phyloP scores from a whole-genome alignment of 2,888 invertebrate species.

The Suillia variegata region DNA sequence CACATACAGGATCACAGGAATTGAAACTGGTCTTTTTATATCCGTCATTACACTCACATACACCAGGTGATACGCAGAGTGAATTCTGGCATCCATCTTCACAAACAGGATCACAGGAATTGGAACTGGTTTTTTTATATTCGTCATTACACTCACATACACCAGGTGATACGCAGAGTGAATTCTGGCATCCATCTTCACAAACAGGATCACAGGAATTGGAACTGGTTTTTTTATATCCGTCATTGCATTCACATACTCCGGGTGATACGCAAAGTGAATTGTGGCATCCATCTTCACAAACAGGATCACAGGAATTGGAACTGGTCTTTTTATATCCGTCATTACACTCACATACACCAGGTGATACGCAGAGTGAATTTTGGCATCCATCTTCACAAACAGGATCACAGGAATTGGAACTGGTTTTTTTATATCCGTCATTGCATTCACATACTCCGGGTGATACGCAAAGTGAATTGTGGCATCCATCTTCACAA shows the following conservation, averaged over 20 bases:
- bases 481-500: slow-evolving; percentile 6
- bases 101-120: background rate
- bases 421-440: background rate
- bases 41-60: background rate
- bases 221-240: background rate
- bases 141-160: background rate
- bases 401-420: background rate
- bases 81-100: background rate
- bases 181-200: background rate
- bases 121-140: background rate
- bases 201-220: background rate
- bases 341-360: background rate
- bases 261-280: background rate
- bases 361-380: background rate
- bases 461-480: background rate
- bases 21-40: background rate
- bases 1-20: background rate
- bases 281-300: background rate
- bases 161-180: background rate
- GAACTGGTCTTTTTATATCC: background rate
- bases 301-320: background rate
- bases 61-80: background rate
- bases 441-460: background rate
- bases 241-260: background rate
- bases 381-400: background rate